A percentile compares a stretch with the other conserved stretches of the same genome.
Evolutionary conservation across 1,140 invertebrate genomes (phyloP).

Genomic region (Drosophila repleta): DNA sequence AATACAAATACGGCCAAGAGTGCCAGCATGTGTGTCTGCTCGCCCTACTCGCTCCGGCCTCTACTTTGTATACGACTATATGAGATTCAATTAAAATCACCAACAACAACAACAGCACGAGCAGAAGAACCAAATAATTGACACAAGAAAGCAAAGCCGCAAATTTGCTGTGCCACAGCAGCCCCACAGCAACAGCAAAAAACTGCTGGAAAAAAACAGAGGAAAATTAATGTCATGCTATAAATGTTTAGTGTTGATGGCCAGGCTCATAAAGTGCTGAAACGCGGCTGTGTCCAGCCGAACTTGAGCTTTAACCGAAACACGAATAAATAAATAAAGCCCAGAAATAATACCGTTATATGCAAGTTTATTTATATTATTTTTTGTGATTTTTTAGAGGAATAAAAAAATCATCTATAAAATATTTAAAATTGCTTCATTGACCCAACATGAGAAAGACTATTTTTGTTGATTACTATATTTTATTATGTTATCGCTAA

Average conservation of each 20-base stretch:
- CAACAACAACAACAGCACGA: conserved; percentile 15
- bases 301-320: neutral
- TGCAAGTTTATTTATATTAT: too few species aligned
- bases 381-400: neutral
- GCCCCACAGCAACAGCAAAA: conserved; percentile 21
- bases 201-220: conserved; percentile 21
- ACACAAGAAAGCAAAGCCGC: conserved; percentile 79
- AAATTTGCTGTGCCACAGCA: conserved; percentile 58
- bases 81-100: conserved; percentile 79
- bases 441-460: too few species aligned
- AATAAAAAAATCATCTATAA: neutral
- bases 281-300: conserved; percentile 2
- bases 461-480: too few species aligned
- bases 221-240: conserved; percentile 65
- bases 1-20: conserved; percentile 37
- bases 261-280: conserved; percentile 65
- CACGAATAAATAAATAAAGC: neutral
- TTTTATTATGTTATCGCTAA: too few species aligned
- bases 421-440: neutral
- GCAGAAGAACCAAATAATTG: conserved; percentile 68
- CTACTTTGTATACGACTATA: conserved; percentile 67
- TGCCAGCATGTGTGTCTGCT: conserved; percentile 24
- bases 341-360: conserved; percentile 8
- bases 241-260: conserved; percentile 69
- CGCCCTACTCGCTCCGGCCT: conserved; percentile 50